These are phyloP conservation scores for Trematocara stigmaticum DNA, from an alignment of 2,113 vertebrate species.

Conservation along the genomic window DNA sequence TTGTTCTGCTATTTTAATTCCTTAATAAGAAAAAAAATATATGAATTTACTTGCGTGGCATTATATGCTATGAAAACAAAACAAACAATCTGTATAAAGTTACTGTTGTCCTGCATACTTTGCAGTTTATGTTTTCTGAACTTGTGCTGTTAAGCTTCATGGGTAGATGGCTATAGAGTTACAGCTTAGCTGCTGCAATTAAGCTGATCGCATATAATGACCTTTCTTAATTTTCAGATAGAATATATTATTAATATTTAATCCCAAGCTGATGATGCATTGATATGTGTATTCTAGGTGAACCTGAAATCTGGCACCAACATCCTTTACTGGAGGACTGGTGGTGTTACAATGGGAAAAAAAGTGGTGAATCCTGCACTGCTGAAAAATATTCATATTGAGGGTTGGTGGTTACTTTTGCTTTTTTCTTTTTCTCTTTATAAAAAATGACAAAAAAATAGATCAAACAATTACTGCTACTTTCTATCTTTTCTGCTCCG, in stretches of 20 bases:
- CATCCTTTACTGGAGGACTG: slow-evolving; percentile 96
- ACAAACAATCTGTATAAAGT: background rate
- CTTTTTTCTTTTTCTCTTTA: background rate
- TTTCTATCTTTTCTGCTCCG: background rate
- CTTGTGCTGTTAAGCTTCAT: background rate
- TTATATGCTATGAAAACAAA: background rate
- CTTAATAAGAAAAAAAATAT: background rate
- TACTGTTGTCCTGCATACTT: background rate
- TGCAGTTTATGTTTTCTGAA: background rate
- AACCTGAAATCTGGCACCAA: slow-evolving; percentile 92
- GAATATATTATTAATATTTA: background rate
- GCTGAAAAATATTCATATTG: slow-evolving; percentile 91
- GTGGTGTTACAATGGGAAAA: slow-evolving; percentile 84
- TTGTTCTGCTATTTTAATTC: background rate
- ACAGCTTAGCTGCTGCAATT: background rate
- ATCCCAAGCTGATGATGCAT: background rate
- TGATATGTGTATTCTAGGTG: slow-evolving; percentile 72
- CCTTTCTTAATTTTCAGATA: background rate
- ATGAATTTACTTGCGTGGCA: background rate
- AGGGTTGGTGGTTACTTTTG: slow-evolving; percentile 72
- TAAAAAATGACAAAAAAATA: background rate
- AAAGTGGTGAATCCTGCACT: slow-evolving; percentile 92
- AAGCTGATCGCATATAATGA: background rate
- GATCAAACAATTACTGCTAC: fast-evolving
- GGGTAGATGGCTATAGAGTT: background rate